Evolutionary conservation across 2,113 vertebrate genomes (phyloP), one percentile per base, ranked within the genome.

Genomic region (Platysternon megacephalum): DNA sequence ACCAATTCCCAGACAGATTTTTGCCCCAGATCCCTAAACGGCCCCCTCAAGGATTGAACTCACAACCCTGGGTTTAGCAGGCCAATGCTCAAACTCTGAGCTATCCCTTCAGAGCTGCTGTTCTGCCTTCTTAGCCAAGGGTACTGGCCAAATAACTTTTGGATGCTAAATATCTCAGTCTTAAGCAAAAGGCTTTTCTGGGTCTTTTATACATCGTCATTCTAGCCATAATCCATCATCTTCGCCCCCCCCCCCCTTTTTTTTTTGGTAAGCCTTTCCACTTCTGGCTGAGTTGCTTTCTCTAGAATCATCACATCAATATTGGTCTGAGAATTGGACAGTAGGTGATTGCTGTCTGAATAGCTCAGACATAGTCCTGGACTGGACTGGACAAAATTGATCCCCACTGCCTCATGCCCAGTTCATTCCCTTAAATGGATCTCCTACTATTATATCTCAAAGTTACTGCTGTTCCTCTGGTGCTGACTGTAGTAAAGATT

Each of bases 271-370:
- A 84, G 53, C 79, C 8, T 86, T 85, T 84, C 48, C 78, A 1
- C 53, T 87, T 7, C 26, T 16, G 19, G 3, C 0, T 55, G 55
- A 48, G 3, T 78, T 76, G 32, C 13, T 83, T 56, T 49, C 5
- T 1, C 24, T 88, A 2, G 2, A 52, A 82, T 92, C 14, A 1
- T 29, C 1, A 0, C 56, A 72, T 81, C 19, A 4, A n/a, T 56
- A 24, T 61, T 79, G 76, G 11, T 5, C 11, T 11, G 72, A 85
- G 51, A 14, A 29, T 19, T 26, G 79, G 8, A 12, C 13, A 11
- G 46, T 1, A 32, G 26, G 32, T 48, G 22, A 46, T 48, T 87
- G 85, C 24, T 87, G 26, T 87, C 80, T 80, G 48, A 94, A 10
- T 56, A 83, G n/a, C 11, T 86, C 8, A 3, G 24, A 14, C 14